phyloP scores from a whole-genome alignment of 2,113 vertebrate genomes.

The Thalassarche chlororhynchos region DNA sequence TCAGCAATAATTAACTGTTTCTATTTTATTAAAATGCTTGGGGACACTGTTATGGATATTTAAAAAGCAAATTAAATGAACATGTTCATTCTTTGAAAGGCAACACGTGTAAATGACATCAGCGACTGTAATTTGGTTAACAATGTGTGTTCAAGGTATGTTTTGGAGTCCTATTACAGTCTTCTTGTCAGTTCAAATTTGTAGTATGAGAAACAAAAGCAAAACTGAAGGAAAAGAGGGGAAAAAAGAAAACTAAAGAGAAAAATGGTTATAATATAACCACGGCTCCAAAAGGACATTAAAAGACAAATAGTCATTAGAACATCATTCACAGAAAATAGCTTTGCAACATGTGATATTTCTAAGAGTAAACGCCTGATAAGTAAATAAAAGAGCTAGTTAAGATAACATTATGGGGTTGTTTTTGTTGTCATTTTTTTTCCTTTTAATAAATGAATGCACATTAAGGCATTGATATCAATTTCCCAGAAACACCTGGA shows the following conservation, averaged over 20 bases:
- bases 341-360: neutral
- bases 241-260: neutral
- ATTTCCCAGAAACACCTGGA: neutral
- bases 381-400: neutral
- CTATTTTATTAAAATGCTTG: slow-evolving; percentile 70
- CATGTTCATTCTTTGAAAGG: slow-evolving; percentile 66
- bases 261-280: neutral
- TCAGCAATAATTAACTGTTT: slow-evolving; percentile 59
- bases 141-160: slow-evolving; percentile 50
- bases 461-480: neutral
- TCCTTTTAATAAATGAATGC: neutral
- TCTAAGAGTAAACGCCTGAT: neutral
- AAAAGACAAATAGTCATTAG: neutral
- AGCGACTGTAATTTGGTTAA: slow-evolving; percentile 67
- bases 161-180: slow-evolving; percentile 57
- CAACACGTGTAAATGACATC: slow-evolving; percentile 64
- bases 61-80: slow-evolving; percentile 72
- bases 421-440: neutral
- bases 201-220: slow-evolving; percentile 2
- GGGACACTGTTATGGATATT: slow-evolving; percentile 61
- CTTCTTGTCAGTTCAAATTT: slow-evolving; percentile 61
- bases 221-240: slow-evolving; percentile 2
- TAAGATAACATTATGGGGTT: neutral
- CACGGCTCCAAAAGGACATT: neutral
- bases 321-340: neutral